phyloP scores from a whole-genome alignment of 2,888 invertebrate genomes.

The Slavum lentiscoides region DNA sequence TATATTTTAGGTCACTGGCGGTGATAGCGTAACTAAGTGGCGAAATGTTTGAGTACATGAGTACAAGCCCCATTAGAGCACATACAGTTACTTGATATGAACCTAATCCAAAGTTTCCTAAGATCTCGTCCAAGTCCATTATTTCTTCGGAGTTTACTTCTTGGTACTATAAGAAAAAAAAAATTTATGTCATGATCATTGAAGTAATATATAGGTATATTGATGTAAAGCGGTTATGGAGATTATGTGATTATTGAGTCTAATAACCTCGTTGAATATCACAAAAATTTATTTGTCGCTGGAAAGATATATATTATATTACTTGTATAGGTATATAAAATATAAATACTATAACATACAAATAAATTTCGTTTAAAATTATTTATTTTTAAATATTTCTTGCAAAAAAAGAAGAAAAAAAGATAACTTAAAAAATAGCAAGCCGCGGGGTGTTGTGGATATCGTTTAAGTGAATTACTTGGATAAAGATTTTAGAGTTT shows the following conservation, averaged over 20 bases:
- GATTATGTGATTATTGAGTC: not conserved
- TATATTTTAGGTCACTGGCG: slow-evolving; percentile 70
- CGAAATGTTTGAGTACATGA: slow-evolving; percentile 69
- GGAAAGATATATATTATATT: not conserved
- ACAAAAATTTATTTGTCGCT: not conserved
- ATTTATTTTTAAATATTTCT: no score
- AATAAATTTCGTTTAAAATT: no score
- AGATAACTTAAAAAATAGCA: no score
- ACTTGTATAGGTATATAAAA: not conserved
- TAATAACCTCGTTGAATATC: not conserved
- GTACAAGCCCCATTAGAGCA: slow-evolving; percentile 58
- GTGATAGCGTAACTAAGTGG: slow-evolving; percentile 73
- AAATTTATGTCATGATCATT: not conserved
- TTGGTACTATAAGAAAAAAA: slow-evolving; percentile 7
- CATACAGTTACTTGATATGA: slow-evolving; percentile 52
- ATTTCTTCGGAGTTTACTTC: slow-evolving; percentile 27
- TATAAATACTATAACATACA: no score
- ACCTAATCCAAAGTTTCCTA: slow-evolving; percentile 60
- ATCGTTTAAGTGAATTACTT: no score
- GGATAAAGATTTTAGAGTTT: no score
- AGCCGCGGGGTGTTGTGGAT: no score
- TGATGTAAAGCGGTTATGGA: not conserved
- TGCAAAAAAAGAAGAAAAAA: no score
- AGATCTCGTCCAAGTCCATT: slow-evolving; percentile 69
- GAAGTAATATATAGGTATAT: not conserved